A percentile compares a stretch with the other conserved stretches of the same genome.
These are phyloP conservation scores for Thryonomys swinderianus DNA, from an alignment of 2,113 vertebrate species.

Conservation along the genomic window DNA sequence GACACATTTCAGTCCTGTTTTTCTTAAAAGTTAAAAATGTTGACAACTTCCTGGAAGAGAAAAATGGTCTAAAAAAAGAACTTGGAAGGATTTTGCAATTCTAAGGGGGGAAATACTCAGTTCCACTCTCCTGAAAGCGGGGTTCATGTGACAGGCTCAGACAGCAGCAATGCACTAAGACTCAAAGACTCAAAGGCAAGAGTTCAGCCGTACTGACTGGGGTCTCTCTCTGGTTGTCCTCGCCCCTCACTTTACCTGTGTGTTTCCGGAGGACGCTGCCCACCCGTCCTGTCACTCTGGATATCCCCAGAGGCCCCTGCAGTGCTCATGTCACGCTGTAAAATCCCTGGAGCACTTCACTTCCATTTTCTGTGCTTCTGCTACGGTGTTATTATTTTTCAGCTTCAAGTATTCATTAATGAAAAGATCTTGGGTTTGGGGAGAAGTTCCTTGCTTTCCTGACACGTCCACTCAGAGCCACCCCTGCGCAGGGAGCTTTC, in stretches of 20 bases:
- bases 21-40: slow-evolving; percentile 75
- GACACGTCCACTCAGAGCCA: neutral
- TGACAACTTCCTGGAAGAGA: slow-evolving; percentile 68
- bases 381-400: neutral
- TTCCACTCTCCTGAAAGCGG: neutral
- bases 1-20: slow-evolving; percentile 72
- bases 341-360: neutral
- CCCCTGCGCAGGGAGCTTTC: neutral
- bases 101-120: neutral
- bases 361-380: neutral
- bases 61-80: neutral
- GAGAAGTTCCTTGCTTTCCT: neutral
- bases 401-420: neutral
- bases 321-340: neutral
- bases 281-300: neutral
- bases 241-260: neutral
- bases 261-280: neutral
- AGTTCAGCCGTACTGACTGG: neutral
- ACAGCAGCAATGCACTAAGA: neutral
- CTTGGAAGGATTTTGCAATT: slow-evolving; percentile 15
- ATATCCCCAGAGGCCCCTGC: neutral
- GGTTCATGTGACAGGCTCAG: neutral
- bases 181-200: neutral
- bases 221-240: neutral
- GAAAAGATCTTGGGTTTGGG: neutral